Base-by-base conservation (phyloP, 2,888 invertebrate genomes). In the Nasonia oneida region DNA sequence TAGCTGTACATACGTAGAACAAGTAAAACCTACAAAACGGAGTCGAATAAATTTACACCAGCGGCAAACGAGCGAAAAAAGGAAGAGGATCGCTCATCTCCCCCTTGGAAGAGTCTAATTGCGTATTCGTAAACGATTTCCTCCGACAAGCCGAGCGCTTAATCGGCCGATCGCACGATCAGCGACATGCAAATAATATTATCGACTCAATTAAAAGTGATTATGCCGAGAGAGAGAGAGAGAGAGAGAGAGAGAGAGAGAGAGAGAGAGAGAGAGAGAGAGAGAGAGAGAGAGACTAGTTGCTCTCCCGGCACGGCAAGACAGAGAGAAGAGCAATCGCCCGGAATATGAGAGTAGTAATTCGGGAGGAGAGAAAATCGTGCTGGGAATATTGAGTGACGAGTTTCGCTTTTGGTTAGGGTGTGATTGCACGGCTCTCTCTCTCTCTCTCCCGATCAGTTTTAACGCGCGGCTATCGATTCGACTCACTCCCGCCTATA, bases 161-260 rank as follows among this genome's bases (percentile, higher is more conserved):
- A 18, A 42, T 42, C 39, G n/a, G 76, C 47, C 61, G 75, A 67
- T 75, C 23, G 57, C 57, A 61, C 57, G 57, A 61, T 61, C 57
- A 61, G 50, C 70, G 70, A 23, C 77, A 77, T 78, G 83, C 71
- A 78, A 83, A 83, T 73, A 79, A 73, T 77, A 47, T 83, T 83
- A 78, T 64, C 71, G 73, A 64, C 61, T 78, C 47, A 75, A 84
- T 84, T 84, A 84, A 80, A 75, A 75, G 50, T 76, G 84, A 80
- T 84, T 57, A 75, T 42, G 15, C 53, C 29, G 29, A 33, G 64
- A 29, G 29, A 29, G 29, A 29, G 29, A 29, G 29, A 29, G 29
- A 29, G 29, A 29, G 29, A n/a, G n/a, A n/a, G n/a, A n/a, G n/a
- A n/a, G 29, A 29, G 29, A 29, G 29, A 42, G 4, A 42, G 29